Percentiles rank a stretch among this genome's conserved stretches.
Evolutionary conservation across 2,113 vertebrate genomes (phyloP).

Genomic region (Amphiprion ocellaris): DNA sequence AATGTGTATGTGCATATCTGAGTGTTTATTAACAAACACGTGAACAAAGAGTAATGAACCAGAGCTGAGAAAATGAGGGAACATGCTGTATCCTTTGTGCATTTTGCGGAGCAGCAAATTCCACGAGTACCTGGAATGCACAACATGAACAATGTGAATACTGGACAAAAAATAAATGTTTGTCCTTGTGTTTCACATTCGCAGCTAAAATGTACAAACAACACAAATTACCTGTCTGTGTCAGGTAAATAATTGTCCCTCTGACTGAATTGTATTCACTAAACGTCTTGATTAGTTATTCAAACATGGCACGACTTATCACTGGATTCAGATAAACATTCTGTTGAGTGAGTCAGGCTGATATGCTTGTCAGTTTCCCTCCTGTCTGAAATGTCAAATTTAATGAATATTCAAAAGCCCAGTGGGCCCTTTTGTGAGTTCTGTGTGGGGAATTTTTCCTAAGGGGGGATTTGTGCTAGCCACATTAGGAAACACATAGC

Average conservation of each 20-base stretch:
- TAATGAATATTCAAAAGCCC: constrained; percentile 67
- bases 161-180: not conserved
- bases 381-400: constrained; percentile 59
- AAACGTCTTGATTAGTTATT: constrained; percentile 60
- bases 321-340: constrained; percentile 65
- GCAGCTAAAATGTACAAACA: not conserved
- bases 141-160: not conserved
- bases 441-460: constrained; percentile 33
- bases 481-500: constrained; percentile 26
- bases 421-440: constrained; percentile 48
- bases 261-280: constrained; percentile 36
- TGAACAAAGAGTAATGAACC: not conserved
- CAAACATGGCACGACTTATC: constrained; percentile 59
- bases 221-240: not conserved
- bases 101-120: not conserved
- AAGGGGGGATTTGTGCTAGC: constrained; percentile 37
- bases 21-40: constrained; percentile 4
- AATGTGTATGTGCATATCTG: not conserved
- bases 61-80: not conserved
- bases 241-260: constrained; percentile 40
- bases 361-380: constrained; percentile 64
- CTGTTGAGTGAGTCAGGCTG: constrained; percentile 48
- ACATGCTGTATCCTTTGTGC: not conserved
- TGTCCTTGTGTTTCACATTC: not conserved
- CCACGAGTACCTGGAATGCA: no score